phyloP scores from a whole-genome alignment of 2,797 vertebrate species.

The Hephaestus fuliginosus region DNA sequence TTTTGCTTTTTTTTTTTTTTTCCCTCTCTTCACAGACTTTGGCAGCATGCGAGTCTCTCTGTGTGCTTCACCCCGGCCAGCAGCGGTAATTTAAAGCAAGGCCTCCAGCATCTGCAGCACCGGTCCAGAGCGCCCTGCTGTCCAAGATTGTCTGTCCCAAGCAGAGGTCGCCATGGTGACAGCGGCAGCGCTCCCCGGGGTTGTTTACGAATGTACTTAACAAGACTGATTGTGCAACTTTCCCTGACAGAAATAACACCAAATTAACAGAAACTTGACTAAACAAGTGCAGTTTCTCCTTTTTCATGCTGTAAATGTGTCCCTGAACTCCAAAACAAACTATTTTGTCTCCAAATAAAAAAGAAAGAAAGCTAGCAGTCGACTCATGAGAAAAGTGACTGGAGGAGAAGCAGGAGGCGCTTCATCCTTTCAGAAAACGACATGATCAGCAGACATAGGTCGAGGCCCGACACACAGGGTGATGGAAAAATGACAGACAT shows the following conservation, averaged over 20 bases:
- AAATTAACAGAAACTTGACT: constrained; percentile 31
- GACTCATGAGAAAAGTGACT: neutral
- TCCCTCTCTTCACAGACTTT: constrained; percentile 13
- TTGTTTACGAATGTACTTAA: constrained; percentile 13
- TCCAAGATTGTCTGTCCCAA: constrained; percentile 56
- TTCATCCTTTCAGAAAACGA: constrained; percentile 20
- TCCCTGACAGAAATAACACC: constrained; percentile 6
- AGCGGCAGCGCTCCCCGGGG: constrained; percentile 45
- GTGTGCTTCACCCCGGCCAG: constrained; percentile 30
- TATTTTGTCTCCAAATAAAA: neutral
- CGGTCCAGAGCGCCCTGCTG: constrained; percentile 26
- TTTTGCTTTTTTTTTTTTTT: constrained; percentile 3
- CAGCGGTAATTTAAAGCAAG: constrained; percentile 66
- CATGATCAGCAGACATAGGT: constrained; percentile 33
- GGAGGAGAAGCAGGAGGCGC: neutral
- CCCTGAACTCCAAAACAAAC: constrained; percentile 15
- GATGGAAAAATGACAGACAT: constrained; percentile 60
- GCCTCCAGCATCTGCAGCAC: constrained; percentile 65
- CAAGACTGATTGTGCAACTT: constrained; percentile 30
- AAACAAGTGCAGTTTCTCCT: neutral
- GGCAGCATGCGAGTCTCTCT: constrained; percentile 34
- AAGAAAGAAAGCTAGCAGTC: neutral
- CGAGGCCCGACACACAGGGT: constrained; percentile 23
- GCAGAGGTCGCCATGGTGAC: constrained; percentile 72
- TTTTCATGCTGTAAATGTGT: neutral